Evolutionary conservation across 2,797 vertebrate genomes (phyloP), one percentile per base, ranked within the genome.

Genomic region (Iguana delicatissima): DNA sequence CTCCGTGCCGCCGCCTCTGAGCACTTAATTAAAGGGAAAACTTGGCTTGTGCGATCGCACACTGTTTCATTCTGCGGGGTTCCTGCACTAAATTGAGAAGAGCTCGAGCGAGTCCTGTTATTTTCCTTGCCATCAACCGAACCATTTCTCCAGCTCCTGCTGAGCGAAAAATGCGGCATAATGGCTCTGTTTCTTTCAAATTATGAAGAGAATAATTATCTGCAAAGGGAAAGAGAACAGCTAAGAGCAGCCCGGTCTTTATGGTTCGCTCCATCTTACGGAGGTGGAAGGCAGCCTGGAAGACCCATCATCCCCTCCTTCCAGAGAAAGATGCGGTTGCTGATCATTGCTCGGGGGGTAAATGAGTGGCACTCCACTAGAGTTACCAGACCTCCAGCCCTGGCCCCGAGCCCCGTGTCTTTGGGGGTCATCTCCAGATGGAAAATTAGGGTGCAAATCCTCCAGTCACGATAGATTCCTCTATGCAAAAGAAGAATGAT

Each of bases 21-120:
- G 85, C n/a, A 67, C 46, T 38, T 52, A 87, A 90, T 87, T 83
- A 87, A 69, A 52, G 85, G 32, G 62, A 52, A 10, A 35, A 18
- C 10, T 24, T 14, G 10, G 86, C 18, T 67, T 22, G 59, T 52
- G 46, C 46, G 4, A 16, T 26, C n/a, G 10, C 79, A 29, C 3
- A 35, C 86, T 69, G 77, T 35, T 62, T 1, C 3, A 14, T 38
- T 29, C 85, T 14, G 79, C 20, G 32, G 76, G 22, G 32, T 81
- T 90, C 69, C 35, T 29, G 77, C 77, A 24, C 32, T 62, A 14
- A 59, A 82, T 6, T 46, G 67, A 32, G 52, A 46, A 9, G 35
- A 57, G 64, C 72, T 83, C 87, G 20, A 10, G 29, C 6, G 10
- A 38, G 26, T 14, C 62, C 80, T 50, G 18, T 84, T 59, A 72